A percentile compares a stretch with the other conserved stretches of the same genome.
These are phyloP conservation scores for Basileuterus tristriatus DNA, from an alignment of 2,797 vertebrate genomes.

Conservation along the genomic window DNA sequence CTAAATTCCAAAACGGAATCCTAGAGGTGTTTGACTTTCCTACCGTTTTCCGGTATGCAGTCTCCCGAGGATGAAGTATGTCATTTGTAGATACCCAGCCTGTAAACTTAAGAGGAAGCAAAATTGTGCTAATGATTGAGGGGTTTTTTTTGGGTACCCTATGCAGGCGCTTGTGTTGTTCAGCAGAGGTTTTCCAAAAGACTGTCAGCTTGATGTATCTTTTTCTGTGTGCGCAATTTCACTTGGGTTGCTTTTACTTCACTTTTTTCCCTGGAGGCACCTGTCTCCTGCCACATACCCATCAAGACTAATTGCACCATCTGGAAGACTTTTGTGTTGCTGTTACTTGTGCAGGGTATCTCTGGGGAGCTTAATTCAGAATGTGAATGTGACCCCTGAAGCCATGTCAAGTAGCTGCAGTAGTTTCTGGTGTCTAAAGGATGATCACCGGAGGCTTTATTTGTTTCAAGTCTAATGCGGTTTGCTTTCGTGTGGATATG, in stretches of 20 bases:
- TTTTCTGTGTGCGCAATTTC: conserved; percentile 34
- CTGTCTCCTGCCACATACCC: conserved; percentile 75
- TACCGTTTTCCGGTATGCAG: background rate
- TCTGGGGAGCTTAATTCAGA: conserved; percentile 64
- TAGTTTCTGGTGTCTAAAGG: conserved; percentile 54
- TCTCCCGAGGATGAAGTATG: background rate
- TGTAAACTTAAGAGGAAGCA: background rate
- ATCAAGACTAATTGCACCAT: conserved; percentile 81
- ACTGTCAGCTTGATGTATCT: conserved; percentile 30
- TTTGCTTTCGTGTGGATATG: conserved; percentile 46
- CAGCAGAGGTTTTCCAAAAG: conserved; percentile 39
- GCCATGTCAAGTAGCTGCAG: conserved; percentile 73
- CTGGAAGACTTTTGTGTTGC: conserved; percentile 69
- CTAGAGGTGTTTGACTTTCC: background rate
- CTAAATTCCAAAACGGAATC: background rate
- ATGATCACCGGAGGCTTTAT: conserved; percentile 70
- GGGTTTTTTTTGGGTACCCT: background rate
- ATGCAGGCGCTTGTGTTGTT: background rate
- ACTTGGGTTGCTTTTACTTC: conserved; percentile 57
- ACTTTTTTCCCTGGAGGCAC: conserved; percentile 56
- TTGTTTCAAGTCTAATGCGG: conserved; percentile 61
- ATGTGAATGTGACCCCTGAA: conserved; percentile 73
- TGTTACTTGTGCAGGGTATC: conserved; percentile 52
- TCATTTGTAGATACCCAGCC: background rate
- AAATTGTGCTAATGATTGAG: background rate